phyloP scores from a whole-genome alignment of 1,140 invertebrate genomes.

The Sipha flava region DNA sequence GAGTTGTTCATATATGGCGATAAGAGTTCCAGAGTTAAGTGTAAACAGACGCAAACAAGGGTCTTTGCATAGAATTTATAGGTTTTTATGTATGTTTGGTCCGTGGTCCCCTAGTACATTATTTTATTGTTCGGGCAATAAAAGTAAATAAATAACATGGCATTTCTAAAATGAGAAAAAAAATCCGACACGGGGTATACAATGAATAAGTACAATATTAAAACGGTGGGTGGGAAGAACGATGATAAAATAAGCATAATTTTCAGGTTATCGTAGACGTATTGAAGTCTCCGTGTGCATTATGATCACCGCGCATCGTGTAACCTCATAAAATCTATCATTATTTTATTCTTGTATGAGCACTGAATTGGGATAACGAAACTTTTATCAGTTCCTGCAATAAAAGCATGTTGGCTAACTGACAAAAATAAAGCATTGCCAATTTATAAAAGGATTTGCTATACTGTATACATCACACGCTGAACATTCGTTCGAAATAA shows the following conservation, averaged over 20 bases:
- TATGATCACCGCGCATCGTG: neutral
- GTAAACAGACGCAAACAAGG: conserved; percentile 27
- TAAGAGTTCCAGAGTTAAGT: neutral
- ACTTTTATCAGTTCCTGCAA: neutral
- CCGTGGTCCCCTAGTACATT: neutral
- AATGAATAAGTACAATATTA: neutral
- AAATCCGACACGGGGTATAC: neutral
- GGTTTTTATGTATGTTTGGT: neutral
- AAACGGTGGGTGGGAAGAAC: neutral
- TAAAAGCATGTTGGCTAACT: neutral
- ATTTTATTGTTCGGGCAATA: conserved; percentile 2
- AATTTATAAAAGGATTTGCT: neutral
- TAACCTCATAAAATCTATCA: neutral
- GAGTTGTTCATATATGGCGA: neutral
- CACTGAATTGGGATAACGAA: neutral
- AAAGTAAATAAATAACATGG: neutral
- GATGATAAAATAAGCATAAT: neutral
- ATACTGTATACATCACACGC: too few species aligned
- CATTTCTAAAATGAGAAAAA: neutral
- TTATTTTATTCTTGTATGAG: neutral
- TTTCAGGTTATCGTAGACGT: conserved; percentile 16
- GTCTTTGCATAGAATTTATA: conserved; percentile 1
- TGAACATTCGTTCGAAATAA: too few species aligned
- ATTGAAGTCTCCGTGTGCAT: neutral
- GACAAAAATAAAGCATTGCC: neutral